Base-by-base conservation (phyloP, 2,888 invertebrate species). In the Lapara coniferarum region DNA sequence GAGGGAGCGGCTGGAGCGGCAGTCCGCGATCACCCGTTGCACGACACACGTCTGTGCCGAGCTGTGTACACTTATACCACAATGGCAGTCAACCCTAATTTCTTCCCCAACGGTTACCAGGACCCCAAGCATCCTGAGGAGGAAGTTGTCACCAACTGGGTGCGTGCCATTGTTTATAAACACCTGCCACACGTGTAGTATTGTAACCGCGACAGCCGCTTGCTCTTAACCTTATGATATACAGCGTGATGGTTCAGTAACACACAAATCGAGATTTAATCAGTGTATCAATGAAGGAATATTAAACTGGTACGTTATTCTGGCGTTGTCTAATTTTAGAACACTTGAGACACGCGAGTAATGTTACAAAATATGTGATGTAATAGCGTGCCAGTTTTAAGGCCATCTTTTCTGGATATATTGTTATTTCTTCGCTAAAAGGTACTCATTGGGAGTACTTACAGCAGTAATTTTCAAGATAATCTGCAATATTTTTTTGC, bases 101-200 rank as follows among this genome's bases (percentile, higher is more conserved):
- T 93, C 89, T 93, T 93, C 89, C 93, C 93, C 84, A 93, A 93
- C 81, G 93, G 93, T 70, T 93, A 93, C 87, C 93, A 93, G 86
- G 93, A 93, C 80, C 88, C 92, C 76, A 91, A 89, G 89, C 93
- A 93, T 83, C 93, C 89, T 73, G 95, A 95, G 74, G 95, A 95
- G 75, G 95, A 95, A 86, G 92, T 92, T 71, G 95, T 95, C 81
- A 89, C 91, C 80, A 95, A 94, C 83, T 95, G 95, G 95, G 95
- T 95, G 94, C 89, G 95, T 94, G 84, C 79, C 71, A 74, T 77
- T 73, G 71, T 75, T 75, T 73, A 69, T 73, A 70, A 68, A 74
- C 73, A 59, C 58, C 44, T 44, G 66, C 63, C 66, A 73, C 69
- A 75, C 66, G 69, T 69, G 68, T 78, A 70, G 70, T 73, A 70